These are phyloP conservation scores for Chymomyza fuscimana DNA, from an alignment of 2,888 invertebrate species.

Conservation along the genomic window DNA sequence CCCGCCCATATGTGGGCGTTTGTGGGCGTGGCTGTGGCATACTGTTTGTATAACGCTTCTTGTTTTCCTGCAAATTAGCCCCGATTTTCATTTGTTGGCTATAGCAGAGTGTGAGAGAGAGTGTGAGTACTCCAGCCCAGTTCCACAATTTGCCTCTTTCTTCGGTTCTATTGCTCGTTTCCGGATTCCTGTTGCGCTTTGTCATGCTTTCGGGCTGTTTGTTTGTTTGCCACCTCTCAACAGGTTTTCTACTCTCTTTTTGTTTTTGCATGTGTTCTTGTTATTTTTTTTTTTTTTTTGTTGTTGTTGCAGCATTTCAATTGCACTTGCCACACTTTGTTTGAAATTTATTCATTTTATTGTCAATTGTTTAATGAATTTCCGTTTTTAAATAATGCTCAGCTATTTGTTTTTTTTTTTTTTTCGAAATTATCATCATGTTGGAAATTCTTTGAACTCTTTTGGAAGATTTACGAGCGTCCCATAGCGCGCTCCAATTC, in stretches of 20 bases:
- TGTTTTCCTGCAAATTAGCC: slow-evolving; percentile 39
- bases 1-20: too few species aligned
- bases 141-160: neutral
- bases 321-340: neutral
- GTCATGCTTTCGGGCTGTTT: neutral
- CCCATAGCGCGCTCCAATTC: slow-evolving; percentile 41
- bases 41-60: neutral
- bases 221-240: slow-evolving; percentile 29
- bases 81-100: slow-evolving; percentile 15
- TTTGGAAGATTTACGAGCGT: slow-evolving; percentile 33
- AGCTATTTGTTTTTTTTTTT: slow-evolving; percentile 13
- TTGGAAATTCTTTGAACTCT: neutral
- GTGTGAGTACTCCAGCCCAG: too few species aligned
- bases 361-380: slow-evolving; percentile 2
- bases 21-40: neutral
- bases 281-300: neutral
- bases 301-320: neutral
- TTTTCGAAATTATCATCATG: neutral
- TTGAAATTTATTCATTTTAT: neutral
- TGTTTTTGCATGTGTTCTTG: neutral
- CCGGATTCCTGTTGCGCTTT: slow-evolving; percentile 23
- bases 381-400: neutral
- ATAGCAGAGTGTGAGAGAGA: too few species aligned
- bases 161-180: neutral
- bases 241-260: slow-evolving; percentile 12